phyloP scores from a whole-genome alignment of 2,797 vertebrate species.

The Malurus splendens region DNA sequence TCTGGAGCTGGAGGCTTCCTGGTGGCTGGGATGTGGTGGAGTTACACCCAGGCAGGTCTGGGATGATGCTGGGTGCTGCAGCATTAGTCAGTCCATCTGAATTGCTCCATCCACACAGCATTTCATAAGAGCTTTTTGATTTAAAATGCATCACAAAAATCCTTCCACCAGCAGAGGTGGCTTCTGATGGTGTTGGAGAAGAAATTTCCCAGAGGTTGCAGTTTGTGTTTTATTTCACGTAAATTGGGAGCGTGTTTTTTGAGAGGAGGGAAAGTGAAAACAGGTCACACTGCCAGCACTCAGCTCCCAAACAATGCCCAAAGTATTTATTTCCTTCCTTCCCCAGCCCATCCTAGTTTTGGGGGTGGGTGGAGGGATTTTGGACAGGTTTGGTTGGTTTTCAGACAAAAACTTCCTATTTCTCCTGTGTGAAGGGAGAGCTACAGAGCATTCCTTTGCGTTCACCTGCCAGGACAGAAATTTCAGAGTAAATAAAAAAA shows the following conservation, averaged over 20 bases:
- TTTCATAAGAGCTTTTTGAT: not conserved
- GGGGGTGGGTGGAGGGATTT: accelerated
- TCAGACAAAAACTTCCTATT: not conserved
- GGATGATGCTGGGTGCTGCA: not conserved
- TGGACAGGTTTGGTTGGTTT: not conserved
- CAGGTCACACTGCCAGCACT: not conserved
- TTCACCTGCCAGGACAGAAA: slow-evolving; percentile 22
- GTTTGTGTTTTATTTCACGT: not conserved
- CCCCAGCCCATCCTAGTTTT: not conserved
- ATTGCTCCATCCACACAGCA: not conserved
- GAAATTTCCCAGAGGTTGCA: not conserved
- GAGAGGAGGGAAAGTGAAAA: not conserved
- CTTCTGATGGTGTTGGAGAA: not conserved
- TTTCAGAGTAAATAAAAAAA: slow-evolving; percentile 19
- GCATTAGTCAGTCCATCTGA: slow-evolving; percentile 16
- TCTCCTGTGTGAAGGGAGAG: not conserved
- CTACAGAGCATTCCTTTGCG: not conserved
- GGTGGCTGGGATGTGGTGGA: not conserved
- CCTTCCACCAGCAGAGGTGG: not conserved
- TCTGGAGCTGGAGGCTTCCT: not conserved
- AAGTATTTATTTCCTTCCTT: not conserved
- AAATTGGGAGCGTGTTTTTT: not conserved
- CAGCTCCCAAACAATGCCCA: not conserved
- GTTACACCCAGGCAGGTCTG: not conserved
- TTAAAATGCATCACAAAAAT: slow-evolving; percentile 19